Evolutionary conservation across 2,113 vertebrate species (phyloP).

Genomic region (Lepidothrix coronata): DNA sequence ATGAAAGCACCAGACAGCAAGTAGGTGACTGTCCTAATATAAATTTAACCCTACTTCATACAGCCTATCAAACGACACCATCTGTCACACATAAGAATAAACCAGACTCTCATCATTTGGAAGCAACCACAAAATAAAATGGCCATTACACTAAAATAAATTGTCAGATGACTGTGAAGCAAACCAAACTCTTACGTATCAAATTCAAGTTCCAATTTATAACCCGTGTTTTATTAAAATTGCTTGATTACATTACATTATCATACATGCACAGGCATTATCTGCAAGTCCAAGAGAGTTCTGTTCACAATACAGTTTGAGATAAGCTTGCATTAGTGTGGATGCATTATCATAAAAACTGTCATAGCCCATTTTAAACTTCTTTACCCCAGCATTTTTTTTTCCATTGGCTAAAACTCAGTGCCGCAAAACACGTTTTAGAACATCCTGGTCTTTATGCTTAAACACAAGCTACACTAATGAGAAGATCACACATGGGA

Average conservation of each 20-base stretch:
- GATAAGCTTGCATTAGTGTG: neutral
- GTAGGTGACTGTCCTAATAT: neutral
- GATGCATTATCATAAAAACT: neutral
- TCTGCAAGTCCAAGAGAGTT: neutral
- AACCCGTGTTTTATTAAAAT: neutral
- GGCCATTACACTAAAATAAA: neutral
- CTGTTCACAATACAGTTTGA: neutral
- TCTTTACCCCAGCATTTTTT: neutral
- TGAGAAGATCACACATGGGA: neutral
- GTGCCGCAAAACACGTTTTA: neutral
- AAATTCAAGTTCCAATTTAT: neutral
- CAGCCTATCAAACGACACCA: neutral
- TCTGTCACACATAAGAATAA: neutral
- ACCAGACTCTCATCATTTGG: neutral
- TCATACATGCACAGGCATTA: neutral
- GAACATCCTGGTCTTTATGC: neutral
- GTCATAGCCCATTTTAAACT: neutral
- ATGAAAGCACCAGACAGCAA: neutral
- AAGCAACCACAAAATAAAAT: neutral
- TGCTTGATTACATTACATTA: neutral
- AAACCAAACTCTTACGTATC: neutral
- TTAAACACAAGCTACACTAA: neutral
- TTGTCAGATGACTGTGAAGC: neutral
- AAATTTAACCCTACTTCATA: neutral
- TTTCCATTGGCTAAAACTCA: neutral